A percentile compares a stretch with the other conserved stretches of the same genome.
These are phyloP conservation scores for Aphis gossypii DNA, from an alignment of 1,140 invertebrate species.

Conservation along the genomic window DNA sequence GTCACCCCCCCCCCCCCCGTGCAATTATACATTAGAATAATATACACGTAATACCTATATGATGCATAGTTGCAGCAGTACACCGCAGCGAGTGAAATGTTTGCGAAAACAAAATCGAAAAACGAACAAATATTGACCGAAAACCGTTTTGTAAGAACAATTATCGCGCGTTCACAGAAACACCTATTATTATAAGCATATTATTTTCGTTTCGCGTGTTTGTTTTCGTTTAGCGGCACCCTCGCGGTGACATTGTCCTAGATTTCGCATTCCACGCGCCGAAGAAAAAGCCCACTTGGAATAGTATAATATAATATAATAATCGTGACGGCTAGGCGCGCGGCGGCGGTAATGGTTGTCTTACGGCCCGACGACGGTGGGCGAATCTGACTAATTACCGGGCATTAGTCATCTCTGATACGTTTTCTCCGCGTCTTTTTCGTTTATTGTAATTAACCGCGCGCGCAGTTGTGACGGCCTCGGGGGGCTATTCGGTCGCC, in stretches of 20 bases:
- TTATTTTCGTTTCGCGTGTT: background rate
- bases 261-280: background rate
- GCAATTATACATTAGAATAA: too few species aligned
- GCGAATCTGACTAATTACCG: slow-evolving; percentile 58
- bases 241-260: slow-evolving; percentile 39
- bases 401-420: slow-evolving; percentile 57
- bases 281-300: slow-evolving; percentile 50
- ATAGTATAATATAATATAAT: background rate
- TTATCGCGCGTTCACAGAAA: background rate
- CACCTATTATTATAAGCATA: background rate
- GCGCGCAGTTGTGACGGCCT: slow-evolving; percentile 49
- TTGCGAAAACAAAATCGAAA: background rate
- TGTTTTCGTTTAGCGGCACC: background rate
- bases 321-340: slow-evolving; percentile 35
- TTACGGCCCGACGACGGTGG: slow-evolving; percentile 25
- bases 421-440: slow-evolving; percentile 37
- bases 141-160: background rate
- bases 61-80: too few species aligned
- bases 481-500: slow-evolving; percentile 22
- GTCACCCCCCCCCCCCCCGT: too few species aligned
- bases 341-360: slow-evolving; percentile 20
- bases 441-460: slow-evolving; percentile 53
- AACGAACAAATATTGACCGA: background rate
- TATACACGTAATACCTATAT: too few species aligned
- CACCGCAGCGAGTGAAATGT: background rate